phyloP scores from a whole-genome alignment of 2,888 invertebrate genomes.

The Macaria notata region DNA sequence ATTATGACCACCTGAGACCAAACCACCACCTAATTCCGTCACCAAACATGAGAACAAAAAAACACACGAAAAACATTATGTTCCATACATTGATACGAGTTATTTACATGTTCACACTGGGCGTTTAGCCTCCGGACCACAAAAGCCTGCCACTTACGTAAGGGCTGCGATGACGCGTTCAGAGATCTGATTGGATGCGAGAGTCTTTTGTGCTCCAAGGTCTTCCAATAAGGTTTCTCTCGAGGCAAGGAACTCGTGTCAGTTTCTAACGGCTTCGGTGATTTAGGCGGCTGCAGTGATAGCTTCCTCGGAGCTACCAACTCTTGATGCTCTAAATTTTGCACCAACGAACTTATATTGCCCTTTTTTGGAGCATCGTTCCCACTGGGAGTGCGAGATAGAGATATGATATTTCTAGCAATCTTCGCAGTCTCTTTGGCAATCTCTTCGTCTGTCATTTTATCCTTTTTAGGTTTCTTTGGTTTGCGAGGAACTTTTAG shows the following conservation, averaged over 20 bases:
- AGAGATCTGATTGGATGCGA: constrained; percentile 71
- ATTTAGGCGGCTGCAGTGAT: constrained; percentile 59
- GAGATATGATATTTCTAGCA: constrained; percentile 64
- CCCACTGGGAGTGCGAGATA: constrained; percentile 69
- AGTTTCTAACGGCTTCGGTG: constrained; percentile 41
- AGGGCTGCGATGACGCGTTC: constrained; percentile 60
- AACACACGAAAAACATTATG: constrained; percentile 38
- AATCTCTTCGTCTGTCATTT: constrained; percentile 26
- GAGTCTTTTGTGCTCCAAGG: constrained; percentile 71
- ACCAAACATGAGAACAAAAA: constrained; percentile 20
- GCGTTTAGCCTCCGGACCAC: constrained; percentile 26
- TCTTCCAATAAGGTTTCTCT: constrained; percentile 72
- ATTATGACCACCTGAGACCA: constrained; percentile 6
- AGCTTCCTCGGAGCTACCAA: constrained; percentile 48
- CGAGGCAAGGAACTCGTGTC: constrained; percentile 65
- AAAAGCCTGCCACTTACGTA: constrained; percentile 64
- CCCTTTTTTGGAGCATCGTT: constrained; percentile 50
- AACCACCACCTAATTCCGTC: constrained; percentile 35
- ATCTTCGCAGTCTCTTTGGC: constrained; percentile 55
- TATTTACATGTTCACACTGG: constrained; percentile 29
- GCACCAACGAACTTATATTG: constrained; percentile 50
- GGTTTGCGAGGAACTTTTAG: constrained; percentile 69
- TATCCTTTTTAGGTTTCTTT: constrained; percentile 58
- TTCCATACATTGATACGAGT: constrained; percentile 46
- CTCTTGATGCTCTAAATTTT: constrained; percentile 53